A percentile compares a stretch with the other conserved stretches of the same genome.
Conservation (phyloP, 2,797 vertebrate species). For the Myotis planiceps region DNA sequence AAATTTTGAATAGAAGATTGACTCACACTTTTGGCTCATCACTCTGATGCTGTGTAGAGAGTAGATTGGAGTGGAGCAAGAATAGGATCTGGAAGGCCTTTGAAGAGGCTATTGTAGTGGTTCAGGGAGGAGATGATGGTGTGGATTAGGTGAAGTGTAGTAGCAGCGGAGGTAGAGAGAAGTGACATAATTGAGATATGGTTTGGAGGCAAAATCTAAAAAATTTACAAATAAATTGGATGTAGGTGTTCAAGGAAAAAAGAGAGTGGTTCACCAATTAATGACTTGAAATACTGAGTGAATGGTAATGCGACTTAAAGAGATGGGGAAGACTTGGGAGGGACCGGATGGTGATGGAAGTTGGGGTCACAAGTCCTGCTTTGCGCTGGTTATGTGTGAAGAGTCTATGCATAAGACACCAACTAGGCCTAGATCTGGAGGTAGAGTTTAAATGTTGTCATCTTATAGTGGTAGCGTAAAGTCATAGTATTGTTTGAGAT, state of each 20-base stretch:
- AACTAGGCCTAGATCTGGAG: background rate
- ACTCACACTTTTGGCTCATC: background rate
- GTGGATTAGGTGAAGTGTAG: background rate
- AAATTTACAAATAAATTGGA: background rate
- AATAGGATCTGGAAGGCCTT: background rate
- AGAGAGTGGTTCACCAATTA: background rate
- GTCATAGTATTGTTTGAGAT: background rate
- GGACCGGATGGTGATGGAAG: background rate
- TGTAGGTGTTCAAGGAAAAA: background rate
- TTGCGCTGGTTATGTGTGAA: background rate
- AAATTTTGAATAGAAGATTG: background rate
- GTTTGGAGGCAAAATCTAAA: background rate
- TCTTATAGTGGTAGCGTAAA: background rate
- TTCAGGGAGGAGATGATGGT: background rate
- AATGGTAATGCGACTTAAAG: background rate
- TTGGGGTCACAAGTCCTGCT: background rate
- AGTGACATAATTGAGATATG: background rate
- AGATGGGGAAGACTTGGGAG: background rate
- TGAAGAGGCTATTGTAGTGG: background rate
- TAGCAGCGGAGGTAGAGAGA: background rate
- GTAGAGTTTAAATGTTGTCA: background rate
- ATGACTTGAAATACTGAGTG: background rate
- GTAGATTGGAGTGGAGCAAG: background rate
- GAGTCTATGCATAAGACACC: background rate
- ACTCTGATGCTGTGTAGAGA: background rate